Conservation (phyloP, 2,888 invertebrate genomes). For the Mantis religiosa region DNA sequence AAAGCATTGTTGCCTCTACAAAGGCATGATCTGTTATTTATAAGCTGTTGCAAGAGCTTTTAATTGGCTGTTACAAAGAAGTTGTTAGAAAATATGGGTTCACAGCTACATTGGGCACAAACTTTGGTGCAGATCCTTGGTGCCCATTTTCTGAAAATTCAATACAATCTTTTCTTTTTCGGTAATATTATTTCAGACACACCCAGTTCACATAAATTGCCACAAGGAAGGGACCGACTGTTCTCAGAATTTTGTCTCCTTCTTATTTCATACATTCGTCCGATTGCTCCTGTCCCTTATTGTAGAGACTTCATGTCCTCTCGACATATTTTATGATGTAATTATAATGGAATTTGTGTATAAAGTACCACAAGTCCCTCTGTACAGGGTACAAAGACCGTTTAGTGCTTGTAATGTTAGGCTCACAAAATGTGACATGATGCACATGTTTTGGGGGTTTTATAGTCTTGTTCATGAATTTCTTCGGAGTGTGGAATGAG, state of each 20-base stretch:
- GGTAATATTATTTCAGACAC: background rate
- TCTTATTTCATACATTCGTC: background rate
- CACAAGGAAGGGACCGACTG: background rate
- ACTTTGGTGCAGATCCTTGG: background rate
- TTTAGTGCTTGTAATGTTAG: background rate
- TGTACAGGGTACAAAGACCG: background rate
- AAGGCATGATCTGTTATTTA: background rate
- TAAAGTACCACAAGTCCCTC: background rate
- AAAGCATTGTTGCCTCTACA: background rate
- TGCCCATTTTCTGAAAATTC: background rate
- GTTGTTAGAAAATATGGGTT: background rate
- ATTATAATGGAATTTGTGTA: background rate
- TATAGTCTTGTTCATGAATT: background rate
- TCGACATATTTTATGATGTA: background rate
- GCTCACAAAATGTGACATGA: background rate
- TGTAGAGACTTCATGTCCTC: background rate
- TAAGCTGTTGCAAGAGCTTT: background rate
- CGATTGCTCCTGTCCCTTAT: background rate
- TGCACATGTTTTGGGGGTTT: background rate
- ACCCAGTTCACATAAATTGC: background rate
- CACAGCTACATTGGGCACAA: background rate
- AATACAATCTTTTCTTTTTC: background rate
- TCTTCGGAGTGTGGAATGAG: background rate
- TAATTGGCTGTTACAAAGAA: background rate
- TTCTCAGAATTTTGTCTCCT: background rate